Conservation (phyloP, 2,888 invertebrate genomes). For the Euzophera pinguis region DNA sequence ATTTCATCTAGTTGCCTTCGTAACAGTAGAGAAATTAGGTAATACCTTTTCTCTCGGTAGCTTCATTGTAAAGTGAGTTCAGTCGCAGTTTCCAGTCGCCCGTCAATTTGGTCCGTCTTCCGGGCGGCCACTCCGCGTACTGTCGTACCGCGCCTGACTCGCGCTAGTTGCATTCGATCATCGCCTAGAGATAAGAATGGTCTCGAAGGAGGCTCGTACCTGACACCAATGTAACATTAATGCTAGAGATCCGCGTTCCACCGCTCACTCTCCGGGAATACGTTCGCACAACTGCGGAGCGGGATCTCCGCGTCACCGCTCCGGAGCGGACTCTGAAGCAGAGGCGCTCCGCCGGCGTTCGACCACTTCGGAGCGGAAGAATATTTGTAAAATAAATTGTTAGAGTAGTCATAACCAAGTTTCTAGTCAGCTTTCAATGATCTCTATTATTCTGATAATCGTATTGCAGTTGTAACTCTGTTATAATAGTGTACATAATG, state of each 20-base stretch:
- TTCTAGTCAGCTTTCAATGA: slow-evolving; percentile 78
- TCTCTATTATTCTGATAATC: slow-evolving; percentile 69
- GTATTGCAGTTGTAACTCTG: slow-evolving; percentile 60
- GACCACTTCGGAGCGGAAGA: slow-evolving; percentile 25
- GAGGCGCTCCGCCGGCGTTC: slow-evolving; percentile 22
- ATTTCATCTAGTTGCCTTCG: slow-evolving; percentile 79
- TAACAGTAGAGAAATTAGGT: slow-evolving; percentile 75
- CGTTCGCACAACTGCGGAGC: slow-evolving; percentile 18
- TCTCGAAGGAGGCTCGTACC: slow-evolving; percentile 65
- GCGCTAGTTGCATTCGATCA: slow-evolving; percentile 58
- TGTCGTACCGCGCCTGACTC: slow-evolving; percentile 39
- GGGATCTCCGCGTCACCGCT: slow-evolving; percentile 16
- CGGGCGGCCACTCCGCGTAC: slow-evolving; percentile 32
- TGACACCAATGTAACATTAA: slow-evolving; percentile 67
- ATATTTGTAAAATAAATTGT: slow-evolving; percentile 53
- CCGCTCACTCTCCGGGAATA: slow-evolving; percentile 14
- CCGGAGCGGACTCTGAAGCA: slow-evolving; percentile 10
- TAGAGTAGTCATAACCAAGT: slow-evolving; percentile 71
- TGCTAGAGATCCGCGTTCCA: slow-evolving; percentile 24
- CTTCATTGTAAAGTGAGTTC: slow-evolving; percentile 60
- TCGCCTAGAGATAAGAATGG: slow-evolving; percentile 51
- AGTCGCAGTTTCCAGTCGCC: slow-evolving; percentile 54
- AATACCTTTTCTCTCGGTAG: slow-evolving; percentile 73
- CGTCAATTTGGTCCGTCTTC: slow-evolving; percentile 66
- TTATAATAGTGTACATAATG: slow-evolving; percentile 54